Percentiles rank a stretch among this genome's conserved stretches.
These are phyloP conservation scores for Irena cyanogastra DNA, from an alignment of 2,113 vertebrate species.

Conservation along the genomic window DNA sequence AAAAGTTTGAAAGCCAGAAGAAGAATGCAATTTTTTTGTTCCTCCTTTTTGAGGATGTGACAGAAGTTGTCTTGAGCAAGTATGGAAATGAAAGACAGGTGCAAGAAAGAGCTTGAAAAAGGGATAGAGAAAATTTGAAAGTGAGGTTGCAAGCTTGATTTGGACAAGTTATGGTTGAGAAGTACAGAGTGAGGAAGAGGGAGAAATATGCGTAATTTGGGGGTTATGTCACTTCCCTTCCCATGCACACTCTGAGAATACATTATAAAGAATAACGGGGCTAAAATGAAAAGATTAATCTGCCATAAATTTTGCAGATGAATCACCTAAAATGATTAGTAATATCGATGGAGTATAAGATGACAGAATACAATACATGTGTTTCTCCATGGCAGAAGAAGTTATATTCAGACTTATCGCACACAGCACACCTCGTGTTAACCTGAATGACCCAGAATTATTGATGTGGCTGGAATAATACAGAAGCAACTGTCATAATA, in stretches of 20 bases:
- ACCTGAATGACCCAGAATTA: background rate
- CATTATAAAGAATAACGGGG: background rate
- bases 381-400: background rate
- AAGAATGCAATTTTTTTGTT: background rate
- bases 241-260: background rate
- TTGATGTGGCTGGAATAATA: background rate
- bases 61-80: background rate
- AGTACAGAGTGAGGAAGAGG: background rate
- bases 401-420: background rate
- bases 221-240: background rate
- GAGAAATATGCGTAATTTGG: background rate
- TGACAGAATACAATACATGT: background rate
- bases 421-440: background rate
- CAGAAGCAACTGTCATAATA: background rate
- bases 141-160: background rate
- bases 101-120: background rate
- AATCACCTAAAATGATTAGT: background rate
- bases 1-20: background rate
- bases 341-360: background rate
- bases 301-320: background rate
- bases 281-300: background rate
- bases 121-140: background rate
- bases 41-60: background rate
- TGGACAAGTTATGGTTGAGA: background rate
- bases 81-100: background rate